Evolutionary conservation across 2,797 vertebrate species (phyloP), one percentile per base, ranked within the genome.

Genomic region (Sarcophilus harrisii): DNA sequence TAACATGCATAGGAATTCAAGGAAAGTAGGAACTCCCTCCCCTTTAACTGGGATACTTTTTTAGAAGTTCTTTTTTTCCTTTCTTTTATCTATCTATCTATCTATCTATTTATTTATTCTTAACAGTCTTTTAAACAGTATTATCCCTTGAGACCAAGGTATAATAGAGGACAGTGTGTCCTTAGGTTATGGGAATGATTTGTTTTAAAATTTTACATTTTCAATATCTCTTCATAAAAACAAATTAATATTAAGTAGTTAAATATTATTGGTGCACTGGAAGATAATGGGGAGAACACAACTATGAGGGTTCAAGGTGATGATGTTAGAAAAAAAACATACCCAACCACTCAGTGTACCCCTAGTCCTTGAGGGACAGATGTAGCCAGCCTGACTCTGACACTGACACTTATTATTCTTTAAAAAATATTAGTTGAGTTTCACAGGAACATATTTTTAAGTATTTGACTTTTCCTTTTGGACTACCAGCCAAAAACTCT

Each of bases 281-380:
- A 49, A 45, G 21, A 45, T 49, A 18, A 87, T 49, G 3, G 21
- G 13, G 38, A 81, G 73, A 49, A 49, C 12, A 32, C 11, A 87
- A 27, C 38, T 45, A 9, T 45, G 8, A n/a, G 66, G 32, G 0
- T 0, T 49, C 13, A 0, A 27, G 24, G 32, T 27, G 3, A 4
- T 10, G 18, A 12, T 24, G 27, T 87, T 49, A 27, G n/a, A 45
- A 87, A 49, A 49, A 30, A 87, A 3, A 49, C 24, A 24, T 2
- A 81, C 66, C n/a, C n/a, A 81, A 38, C 21, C 10, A 21, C 38
- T 87, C 21, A 27, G 38, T 24, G 21, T 87, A 87, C 38, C 38
- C 9, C 32, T 27, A 87, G 73, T 10, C 66, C 66, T 49, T 49
- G 21, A 87, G 24, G 38, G 38, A 12, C 38, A 87, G 24, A 4